A percentile compares a stretch with the other conserved stretches of the same genome.
Conservation (phyloP, 2,113 vertebrate species). For the Benitochromis conjunctus region DNA sequence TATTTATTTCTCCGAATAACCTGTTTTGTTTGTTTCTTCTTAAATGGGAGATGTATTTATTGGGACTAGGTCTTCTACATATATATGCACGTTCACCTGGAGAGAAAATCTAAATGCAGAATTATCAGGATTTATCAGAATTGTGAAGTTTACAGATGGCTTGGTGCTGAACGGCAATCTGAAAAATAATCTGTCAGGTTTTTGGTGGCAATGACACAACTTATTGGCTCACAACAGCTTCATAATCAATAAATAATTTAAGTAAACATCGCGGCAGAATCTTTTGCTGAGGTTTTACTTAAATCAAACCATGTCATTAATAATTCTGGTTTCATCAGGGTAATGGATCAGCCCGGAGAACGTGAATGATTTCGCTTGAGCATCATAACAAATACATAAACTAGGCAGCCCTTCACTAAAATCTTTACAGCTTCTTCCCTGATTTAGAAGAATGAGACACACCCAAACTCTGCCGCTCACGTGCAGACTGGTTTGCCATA, state of each 20-base stretch:
- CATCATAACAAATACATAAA: not conserved
- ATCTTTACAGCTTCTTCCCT: not conserved
- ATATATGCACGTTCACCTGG: not conserved
- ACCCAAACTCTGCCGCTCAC: not conserved
- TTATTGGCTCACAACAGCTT: not conserved
- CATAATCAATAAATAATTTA: not conserved
- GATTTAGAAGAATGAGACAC: not conserved
- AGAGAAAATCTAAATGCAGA: not conserved
- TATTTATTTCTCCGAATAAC: not conserved
- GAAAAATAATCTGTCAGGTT: not conserved
- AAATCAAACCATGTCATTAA: not conserved
- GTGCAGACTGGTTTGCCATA: not conserved
- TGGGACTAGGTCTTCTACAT: not conserved
- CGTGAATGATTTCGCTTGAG: not conserved
- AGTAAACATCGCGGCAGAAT: not conserved
- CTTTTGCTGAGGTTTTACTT: not conserved
- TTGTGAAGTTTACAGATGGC: not conserved
- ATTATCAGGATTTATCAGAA: not conserved
- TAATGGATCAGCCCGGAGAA: not conserved
- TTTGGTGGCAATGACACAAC: not conserved
- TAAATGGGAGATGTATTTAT: not conserved
- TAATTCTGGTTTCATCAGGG: not conserved
- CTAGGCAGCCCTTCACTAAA: not conserved
- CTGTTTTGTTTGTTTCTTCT: not conserved
- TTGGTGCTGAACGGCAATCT: not conserved